Conservation (phyloP, 2,888 invertebrate genomes). For the Thumatha senex region DNA sequence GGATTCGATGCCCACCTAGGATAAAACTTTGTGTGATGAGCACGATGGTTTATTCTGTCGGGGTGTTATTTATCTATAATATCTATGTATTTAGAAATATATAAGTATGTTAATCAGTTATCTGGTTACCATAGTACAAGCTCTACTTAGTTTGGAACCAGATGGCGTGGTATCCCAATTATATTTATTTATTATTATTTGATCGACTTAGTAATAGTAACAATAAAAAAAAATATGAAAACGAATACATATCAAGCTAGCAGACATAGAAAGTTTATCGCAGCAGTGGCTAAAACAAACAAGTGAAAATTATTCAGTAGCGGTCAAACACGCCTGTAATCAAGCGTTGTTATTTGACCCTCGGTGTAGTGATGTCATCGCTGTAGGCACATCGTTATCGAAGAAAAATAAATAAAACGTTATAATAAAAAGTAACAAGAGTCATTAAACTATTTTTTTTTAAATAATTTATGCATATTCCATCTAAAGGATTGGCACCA, state of each 20-base stretch:
- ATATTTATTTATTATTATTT: constrained; percentile 5
- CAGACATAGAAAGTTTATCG: constrained; percentile 32
- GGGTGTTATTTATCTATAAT: no score
- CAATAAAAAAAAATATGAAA: constrained; percentile 29
- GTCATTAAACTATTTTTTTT: no score
- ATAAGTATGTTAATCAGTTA: no score
- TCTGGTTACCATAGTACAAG: no score
- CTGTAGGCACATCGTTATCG: constrained; percentile 16
- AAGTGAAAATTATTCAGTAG: constrained; percentile 37
- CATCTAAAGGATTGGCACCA: no score
- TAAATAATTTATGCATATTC: no score
- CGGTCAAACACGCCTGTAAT: constrained; percentile 43
- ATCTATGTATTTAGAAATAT: no score
- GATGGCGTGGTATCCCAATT: no score
- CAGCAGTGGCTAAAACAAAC: constrained; percentile 38
- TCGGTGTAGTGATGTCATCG: constrained; percentile 40
- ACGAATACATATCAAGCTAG: constrained; percentile 60
- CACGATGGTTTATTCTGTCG: no score
- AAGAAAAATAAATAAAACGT: constrained; percentile 22
- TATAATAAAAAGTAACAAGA: constrained; percentile 20
- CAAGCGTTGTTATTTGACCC: constrained; percentile 38
- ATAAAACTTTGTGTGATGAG: no score
- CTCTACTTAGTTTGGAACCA: no score
- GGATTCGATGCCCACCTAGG: no score
- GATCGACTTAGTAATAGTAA: not conserved